Evolutionary conservation across 2,888 invertebrate genomes (phyloP), one percentile per base, ranked within the genome.

Genomic region (Amblyteles armatorius): DNA sequence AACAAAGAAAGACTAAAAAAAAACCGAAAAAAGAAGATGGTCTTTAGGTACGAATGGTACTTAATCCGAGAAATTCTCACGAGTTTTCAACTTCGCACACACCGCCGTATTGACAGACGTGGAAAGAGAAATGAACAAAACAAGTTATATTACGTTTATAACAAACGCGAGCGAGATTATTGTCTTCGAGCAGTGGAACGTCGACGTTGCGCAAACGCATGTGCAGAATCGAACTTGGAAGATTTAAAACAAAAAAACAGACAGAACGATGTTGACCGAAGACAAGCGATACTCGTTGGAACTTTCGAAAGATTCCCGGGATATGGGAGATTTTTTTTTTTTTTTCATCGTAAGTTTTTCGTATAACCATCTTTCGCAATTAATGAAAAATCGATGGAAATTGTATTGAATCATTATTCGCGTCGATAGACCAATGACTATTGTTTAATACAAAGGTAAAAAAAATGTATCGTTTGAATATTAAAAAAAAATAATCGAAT

Each of bases 351-450:
- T 11, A 29, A 68, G 26, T 52, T 72, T 44, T 9, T 26, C 72
- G 52, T 65, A 65, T 57, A 67, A 55, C 65, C 63, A 52, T 57
- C 69, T 60, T 79, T 78, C 60, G 44, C 65, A 63, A 60, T 50
- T 44, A 55, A 78, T 55, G 48, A 73, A 60, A 50, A 72, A 84
- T 85, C 76, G 76, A 68, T 74, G 76, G 63, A 72, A 81, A 84
- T 78, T 81, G 72, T 79, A 73, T 85, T 88, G 86, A 89, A 90
- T 88, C 90, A 88, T 88, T 90, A 91, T 90, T 90, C 88, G 90
- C 90, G 90, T 91, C 90, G 90, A 90, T 90, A 92, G 92, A 93
- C 93, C 93, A 93, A 93, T 93, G 92, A 93, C 89, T 93, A 93
- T 92, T 90, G 85, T 92, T 91, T 92, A 92, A 88, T 89, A 87